Percentiles rank a stretch among this genome's conserved stretches.
Conservation (phyloP, 2,888 invertebrate genomes). For the Cerceris rybyensis region DNA sequence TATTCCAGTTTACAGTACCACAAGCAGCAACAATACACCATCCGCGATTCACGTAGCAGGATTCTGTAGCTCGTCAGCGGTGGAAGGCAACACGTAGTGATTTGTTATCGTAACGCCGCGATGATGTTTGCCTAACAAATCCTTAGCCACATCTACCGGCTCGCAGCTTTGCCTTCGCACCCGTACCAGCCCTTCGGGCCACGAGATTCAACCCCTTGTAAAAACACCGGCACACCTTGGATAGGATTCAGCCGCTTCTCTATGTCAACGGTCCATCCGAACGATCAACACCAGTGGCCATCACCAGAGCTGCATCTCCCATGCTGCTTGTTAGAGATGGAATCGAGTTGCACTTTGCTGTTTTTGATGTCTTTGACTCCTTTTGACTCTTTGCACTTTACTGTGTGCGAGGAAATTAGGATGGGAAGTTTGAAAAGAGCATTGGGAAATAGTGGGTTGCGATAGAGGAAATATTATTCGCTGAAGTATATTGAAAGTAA, state of each 20-base stretch:
- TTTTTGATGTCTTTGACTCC: too few relatives aligned
- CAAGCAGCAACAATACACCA: conserved; percentile 36
- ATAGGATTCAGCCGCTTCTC: conserved; percentile 43
- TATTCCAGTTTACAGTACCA: conserved; percentile 25
- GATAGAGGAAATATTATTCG: too few relatives aligned
- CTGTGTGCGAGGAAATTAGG: too few relatives aligned
- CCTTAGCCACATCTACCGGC: conserved; percentile 69
- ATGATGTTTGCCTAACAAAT: conserved; percentile 78
- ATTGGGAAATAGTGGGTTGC: too few relatives aligned
- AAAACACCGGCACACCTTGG: conserved; percentile 65
- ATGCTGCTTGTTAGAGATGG: background rate
- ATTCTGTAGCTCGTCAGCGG: conserved; percentile 34
- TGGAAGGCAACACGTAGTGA: conserved; percentile 64
- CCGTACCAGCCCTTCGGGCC: conserved; percentile 30
- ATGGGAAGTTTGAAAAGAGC: too few relatives aligned
- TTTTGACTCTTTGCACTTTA: too few relatives aligned
- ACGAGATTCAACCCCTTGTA: conserved; percentile 63
- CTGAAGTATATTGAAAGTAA: too few relatives aligned
- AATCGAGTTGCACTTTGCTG: background rate
- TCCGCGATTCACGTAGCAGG: conserved; percentile 27
- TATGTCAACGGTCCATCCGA: conserved; percentile 5
- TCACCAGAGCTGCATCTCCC: conserved; percentile 1
- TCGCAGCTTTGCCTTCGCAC: conserved; percentile 45
- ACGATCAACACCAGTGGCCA: conserved; percentile 22
- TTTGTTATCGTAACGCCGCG: conserved; percentile 76